Conservation (phyloP, 2,113 vertebrate species). For the Cyprinodon tularosa region DNA sequence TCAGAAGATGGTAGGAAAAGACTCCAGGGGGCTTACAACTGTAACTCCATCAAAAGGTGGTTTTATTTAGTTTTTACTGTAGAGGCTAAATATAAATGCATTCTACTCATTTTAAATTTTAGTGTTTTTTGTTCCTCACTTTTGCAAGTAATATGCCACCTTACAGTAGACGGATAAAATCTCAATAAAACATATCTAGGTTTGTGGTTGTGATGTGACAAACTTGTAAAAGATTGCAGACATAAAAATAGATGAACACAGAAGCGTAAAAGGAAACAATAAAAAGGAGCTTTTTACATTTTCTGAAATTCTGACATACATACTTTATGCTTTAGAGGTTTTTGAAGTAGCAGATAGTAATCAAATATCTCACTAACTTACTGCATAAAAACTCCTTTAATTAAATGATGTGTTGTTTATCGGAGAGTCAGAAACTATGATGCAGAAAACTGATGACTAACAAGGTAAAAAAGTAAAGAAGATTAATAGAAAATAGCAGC, state of each 20-base stretch:
- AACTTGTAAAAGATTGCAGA: too few relatives aligned
- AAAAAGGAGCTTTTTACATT: constrained; percentile 11
- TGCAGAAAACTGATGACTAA: constrained; percentile 13
- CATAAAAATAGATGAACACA: too few relatives aligned
- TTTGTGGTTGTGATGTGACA: too few relatives aligned
- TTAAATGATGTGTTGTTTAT: constrained; percentile 1
- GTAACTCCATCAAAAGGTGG: too few relatives aligned
- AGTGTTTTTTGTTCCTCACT: too few relatives aligned
- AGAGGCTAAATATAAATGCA: too few relatives aligned
- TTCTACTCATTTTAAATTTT: too few relatives aligned
- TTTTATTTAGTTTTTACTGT: too few relatives aligned
- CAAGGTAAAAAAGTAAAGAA: constrained; percentile 1
- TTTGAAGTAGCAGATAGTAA: constrained; percentile 24
- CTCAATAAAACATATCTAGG: too few relatives aligned
- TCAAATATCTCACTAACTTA: constrained; percentile 9
- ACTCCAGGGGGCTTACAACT: background rate
- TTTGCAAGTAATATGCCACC: too few relatives aligned
- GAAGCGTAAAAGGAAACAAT: constrained; percentile 15
- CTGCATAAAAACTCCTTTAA: constrained; percentile 43
- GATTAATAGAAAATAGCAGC: constrained; percentile 51
- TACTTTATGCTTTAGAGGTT: constrained; percentile 19
- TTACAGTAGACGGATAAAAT: too few relatives aligned
- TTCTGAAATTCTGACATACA: background rate
- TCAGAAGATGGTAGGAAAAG: background rate
- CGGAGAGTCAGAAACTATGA: constrained; percentile 5